Conservation (phyloP, 2,797 vertebrate species). For the Somateria mollissima region DNA sequence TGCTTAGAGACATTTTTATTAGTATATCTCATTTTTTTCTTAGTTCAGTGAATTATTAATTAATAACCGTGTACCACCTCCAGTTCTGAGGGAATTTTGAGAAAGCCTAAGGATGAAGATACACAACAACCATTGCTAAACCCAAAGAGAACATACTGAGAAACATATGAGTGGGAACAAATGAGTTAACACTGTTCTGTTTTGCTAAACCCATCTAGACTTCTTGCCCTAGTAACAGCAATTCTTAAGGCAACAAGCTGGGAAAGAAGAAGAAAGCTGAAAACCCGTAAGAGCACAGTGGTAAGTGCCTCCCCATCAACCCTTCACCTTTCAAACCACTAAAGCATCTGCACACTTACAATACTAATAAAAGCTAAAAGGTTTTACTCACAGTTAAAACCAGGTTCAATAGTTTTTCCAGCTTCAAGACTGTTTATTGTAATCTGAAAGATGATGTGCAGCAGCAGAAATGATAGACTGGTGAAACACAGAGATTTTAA, state of each 20-base stretch:
- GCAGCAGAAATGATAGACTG: slow-evolving; percentile 93
- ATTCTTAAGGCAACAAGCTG: not conserved
- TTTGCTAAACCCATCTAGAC: not conserved
- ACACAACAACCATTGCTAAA: not conserved
- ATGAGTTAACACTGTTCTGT: not conserved
- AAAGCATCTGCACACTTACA: not conserved
- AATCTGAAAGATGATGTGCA: slow-evolving; percentile 98
- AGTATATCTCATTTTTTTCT: not conserved
- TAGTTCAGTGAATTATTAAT: not conserved
- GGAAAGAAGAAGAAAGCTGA: not conserved
- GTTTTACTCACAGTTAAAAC: slow-evolving; percentile 93
- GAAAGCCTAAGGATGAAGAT: not conserved
- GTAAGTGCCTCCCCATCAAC: not conserved
- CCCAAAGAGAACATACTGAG: not conserved
- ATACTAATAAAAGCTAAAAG: not conserved
- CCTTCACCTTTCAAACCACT: not conserved
- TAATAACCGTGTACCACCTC: not conserved
- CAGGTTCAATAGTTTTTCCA: slow-evolving; percentile 79
- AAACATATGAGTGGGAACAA: not conserved
- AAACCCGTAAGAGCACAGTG: not conserved
- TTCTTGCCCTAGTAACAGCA: not conserved
- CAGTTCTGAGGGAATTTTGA: not conserved
- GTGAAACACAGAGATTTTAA: slow-evolving; percentile 95
- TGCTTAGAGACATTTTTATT: not conserved
- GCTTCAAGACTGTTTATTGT: slow-evolving; percentile 93